phyloP scores from a whole-genome alignment of 23 tunicate species.

The Halocynthia roretzi region DNA sequence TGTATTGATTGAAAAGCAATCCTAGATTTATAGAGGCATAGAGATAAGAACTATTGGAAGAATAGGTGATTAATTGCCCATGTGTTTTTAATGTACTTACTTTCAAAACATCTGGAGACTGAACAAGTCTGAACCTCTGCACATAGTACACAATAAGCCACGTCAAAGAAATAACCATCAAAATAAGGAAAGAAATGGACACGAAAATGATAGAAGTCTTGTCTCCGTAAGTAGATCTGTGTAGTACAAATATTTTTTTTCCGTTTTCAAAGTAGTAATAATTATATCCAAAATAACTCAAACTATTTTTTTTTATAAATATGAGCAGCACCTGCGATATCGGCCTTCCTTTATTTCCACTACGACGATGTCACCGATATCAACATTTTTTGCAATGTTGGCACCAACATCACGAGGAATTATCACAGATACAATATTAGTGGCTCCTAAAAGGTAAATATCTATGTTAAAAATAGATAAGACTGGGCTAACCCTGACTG shows the following conservation, averaged over 20 bases:
- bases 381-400: not conserved
- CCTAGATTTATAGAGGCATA: not conserved
- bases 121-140: constrained; percentile 52
- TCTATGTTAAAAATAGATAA: not conserved
- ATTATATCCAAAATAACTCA: too few relatives aligned
- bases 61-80: not conserved
- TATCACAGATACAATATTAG: constrained; percentile 18
- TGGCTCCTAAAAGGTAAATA: constrained; percentile 18
- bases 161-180: constrained; percentile 70
- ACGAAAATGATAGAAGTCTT: constrained; percentile 77
- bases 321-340: too few relatives aligned
- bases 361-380: not conserved
- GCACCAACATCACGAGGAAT: not conserved
- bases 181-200: constrained; percentile 63
- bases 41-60: not conserved
- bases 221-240: constrained; percentile 17
- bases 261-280: too few relatives aligned
- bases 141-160: constrained; percentile 84
- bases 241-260: too few relatives aligned
- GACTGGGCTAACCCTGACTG: too few relatives aligned
- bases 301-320: too few relatives aligned
- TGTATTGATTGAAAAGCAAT: too few relatives aligned
- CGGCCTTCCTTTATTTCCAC: not conserved
- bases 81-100: constrained; percentile 8
- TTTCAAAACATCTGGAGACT: constrained; percentile 21